Base-by-base conservation (phyloP, 2,888 invertebrate genomes). In the Odontothrips loti region DNA sequence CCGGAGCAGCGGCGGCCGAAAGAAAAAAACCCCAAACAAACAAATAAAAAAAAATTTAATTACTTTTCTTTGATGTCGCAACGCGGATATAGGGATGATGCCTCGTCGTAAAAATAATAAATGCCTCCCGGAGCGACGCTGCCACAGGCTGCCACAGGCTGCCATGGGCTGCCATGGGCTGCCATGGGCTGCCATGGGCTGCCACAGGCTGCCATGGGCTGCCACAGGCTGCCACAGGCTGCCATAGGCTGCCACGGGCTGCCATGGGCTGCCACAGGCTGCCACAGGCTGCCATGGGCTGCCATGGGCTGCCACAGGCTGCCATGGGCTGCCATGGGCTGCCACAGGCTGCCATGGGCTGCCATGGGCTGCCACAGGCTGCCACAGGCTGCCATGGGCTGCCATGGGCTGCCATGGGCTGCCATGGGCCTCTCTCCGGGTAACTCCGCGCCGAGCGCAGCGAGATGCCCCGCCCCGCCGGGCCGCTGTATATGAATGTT, bases 11-110 rank as follows among this genome's bases (percentile, higher is more conserved):
- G 68, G 10, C 68, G 68, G 68, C n/a, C 27, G 68, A 27, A 10
- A 10, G 12, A 58, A 58, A 51, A 51, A 17, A 51, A 48, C n/a
- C n/a, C n/a, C n/a, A n/a, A n/a, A n/a, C n/a, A n/a, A n/a, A n/a
- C n/a, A 48, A 48, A 48, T 48, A 48, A 48, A 51, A 43, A 4
- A 75, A 75, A 27, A 75, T 27, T 75, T 27, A 27, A 75, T 75
- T 75, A 75, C 68, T 75, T 75, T 75, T 75, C 68, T 75, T 75
- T 75, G 68, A 75, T 75, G 68, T 75, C 27, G 68, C 68, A n/a
- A 12, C 27, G 68, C 68, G 68, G 68, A 75, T 75, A 75, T 27
- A 27, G 68, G 68, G 27, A 75, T 75, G 68, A 75, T 9, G 68
- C 68, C 23, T 12, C 68, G 68, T 75, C 68, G 68, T 75, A 75